Base-by-base conservation (phyloP, 2,888 invertebrate genomes). In the Xestia xanthographa region DNA sequence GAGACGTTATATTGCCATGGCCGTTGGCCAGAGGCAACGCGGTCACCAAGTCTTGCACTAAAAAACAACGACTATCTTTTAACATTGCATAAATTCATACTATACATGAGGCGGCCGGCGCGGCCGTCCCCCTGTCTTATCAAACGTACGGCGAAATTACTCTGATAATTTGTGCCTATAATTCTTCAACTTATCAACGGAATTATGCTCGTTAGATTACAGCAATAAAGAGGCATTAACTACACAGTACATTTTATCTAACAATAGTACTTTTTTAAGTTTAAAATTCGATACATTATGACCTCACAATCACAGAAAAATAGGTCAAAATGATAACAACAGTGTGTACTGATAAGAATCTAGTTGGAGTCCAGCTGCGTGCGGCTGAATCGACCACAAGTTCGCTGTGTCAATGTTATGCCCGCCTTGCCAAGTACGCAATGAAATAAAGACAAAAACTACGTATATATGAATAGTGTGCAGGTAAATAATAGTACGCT, bases 31-130 rank as follows among this genome's bases (percentile, higher is more conserved):
- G 94, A 90, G 96, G 96, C 95, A 97, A 96, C 93, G 96, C 96
- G 92, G 96, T 96, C 96, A 97, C 97, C 96, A 96, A 94, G 94
- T 96, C 96, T 96, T 96, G 96, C 96, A 96, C 96, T 96, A 96
- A 96, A 96, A 96, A 96, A 96, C 93, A 96, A 96, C 94, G 94
- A 95, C 96, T 94, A 91, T 93, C 93, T 92, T 96, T 96, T 95
- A 96, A 95, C 96, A 96, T 95, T 93, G 92, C 93, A 95, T 94
- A 92, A 89, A 93, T 91, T 92, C 90, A 90, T 89, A 92, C 88
- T 90, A 91, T 87, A 83, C 80, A 85, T 41, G 82, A 81, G 77
- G 82, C 76, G 80, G 77, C 83, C 80, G 85, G 86, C 84, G 77
- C 66, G 60, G 80, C 80, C 83, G 80, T 72, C 77, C 82, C 83